Percentiles rank a stretch among this genome's conserved stretches.
Conservation (phyloP, 2,888 invertebrate species). For the Neria commutata region DNA sequence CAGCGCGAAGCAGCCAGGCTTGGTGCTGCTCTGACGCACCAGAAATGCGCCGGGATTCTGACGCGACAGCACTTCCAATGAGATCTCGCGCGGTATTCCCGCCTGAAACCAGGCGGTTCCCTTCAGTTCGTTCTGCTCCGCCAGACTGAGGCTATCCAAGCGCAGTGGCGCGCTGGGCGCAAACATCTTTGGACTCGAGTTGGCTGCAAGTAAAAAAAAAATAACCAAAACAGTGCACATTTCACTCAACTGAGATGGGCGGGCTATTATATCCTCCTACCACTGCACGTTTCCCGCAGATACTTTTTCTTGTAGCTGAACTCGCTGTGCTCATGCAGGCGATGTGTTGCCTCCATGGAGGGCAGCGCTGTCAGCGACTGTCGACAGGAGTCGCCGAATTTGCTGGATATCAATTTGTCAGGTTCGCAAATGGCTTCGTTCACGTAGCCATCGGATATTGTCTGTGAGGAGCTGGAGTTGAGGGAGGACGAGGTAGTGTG, state of each 20-base stretch:
- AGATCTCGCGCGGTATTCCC: conserved; percentile 93
- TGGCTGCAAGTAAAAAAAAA: conserved; percentile 44
- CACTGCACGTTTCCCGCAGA: conserved; percentile 61
- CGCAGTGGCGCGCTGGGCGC: conserved; percentile 59
- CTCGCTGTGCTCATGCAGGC: conserved; percentile 53
- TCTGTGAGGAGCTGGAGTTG: conserved; percentile 72
- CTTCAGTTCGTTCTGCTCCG: conserved; percentile 80
- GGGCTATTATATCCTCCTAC: conserved; percentile 37
- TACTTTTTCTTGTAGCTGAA: conserved; percentile 59
- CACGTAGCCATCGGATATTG: conserved; percentile 78
- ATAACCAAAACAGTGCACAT: background rate
- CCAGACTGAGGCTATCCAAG: conserved; percentile 71
- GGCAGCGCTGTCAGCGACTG: conserved; percentile 61
- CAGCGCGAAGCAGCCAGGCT: conserved; percentile 91
- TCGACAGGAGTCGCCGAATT: conserved; percentile 61
- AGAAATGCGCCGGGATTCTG: conserved; percentile 95
- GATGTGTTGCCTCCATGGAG: conserved; percentile 47
- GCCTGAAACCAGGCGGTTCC: conserved; percentile 96
- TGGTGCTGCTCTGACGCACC: conserved; percentile 92
- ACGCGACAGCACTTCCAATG: conserved; percentile 86
- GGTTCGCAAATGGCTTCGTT: conserved; percentile 78
- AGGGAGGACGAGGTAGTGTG: conserved; percentile 68
- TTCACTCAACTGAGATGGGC: background rate
- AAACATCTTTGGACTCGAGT: conserved; percentile 64
- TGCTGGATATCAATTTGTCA: conserved; percentile 63